Percentiles rank a stretch among this genome's conserved stretches.
These are phyloP conservation scores for Muscidifurax raptorellus DNA, from an alignment of 1,140 invertebrate species.

Conservation along the genomic window DNA sequence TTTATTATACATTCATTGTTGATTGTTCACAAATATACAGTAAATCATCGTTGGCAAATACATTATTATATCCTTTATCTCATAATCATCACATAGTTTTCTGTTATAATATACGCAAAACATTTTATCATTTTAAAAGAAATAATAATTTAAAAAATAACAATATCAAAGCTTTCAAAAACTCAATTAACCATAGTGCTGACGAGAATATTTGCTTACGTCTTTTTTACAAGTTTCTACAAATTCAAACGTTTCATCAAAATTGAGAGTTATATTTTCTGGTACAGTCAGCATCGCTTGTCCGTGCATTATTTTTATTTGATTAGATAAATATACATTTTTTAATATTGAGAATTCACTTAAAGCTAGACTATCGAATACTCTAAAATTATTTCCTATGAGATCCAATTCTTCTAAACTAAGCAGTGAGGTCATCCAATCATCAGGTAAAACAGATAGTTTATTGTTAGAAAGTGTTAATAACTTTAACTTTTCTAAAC, in stretches of 20 bases:
- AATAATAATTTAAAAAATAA: too few relatives aligned
- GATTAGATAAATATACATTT: conserved; percentile 47
- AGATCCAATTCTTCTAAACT: conserved; percentile 44
- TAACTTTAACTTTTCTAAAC: conserved; percentile 1
- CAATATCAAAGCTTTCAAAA: neutral
- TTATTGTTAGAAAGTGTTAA: conserved; percentile 50
- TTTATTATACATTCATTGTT: too few relatives aligned
- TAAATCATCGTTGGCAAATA: too few relatives aligned
- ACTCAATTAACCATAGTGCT: neutral
- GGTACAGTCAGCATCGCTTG: neutral
- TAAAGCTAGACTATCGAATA: neutral
- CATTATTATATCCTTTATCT: too few relatives aligned
- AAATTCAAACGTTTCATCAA: conserved; percentile 26
- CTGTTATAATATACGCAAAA: too few relatives aligned
- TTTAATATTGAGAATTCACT: neutral
- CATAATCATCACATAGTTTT: too few relatives aligned
- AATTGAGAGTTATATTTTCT: neutral
- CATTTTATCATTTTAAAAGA: too few relatives aligned
- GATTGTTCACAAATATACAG: too few relatives aligned
- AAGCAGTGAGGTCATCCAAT: neutral
- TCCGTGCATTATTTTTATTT: neutral
- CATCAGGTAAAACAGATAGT: neutral
- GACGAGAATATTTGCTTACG: neutral
- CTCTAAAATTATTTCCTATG: conserved; percentile 22
- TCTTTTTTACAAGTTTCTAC: neutral